Evolutionary conservation across 53 echinoderm and acorn worm genomes (phyloP), one percentile per base, ranked within the genome.

Genomic region (Astropecten irregularis): DNA sequence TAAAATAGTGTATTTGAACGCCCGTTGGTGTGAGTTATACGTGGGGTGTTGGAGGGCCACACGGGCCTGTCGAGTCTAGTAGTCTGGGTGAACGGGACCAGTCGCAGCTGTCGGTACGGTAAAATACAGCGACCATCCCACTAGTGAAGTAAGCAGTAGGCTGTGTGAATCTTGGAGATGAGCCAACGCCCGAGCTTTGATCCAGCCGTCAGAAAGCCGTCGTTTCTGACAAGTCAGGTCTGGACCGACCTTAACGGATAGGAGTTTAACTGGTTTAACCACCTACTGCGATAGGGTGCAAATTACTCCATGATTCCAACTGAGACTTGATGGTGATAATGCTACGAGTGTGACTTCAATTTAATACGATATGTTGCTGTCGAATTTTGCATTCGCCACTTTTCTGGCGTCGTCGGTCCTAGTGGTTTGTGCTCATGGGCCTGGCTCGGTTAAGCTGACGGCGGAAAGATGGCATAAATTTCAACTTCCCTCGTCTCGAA

Each of bases 401-500:
- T 30, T 69, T 14, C 13, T 69, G 10, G 46, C 48, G 30, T 69
- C 69, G 47, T 0, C 29, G 28, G 25, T 29, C n/a, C n/a, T n/a
- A n/a, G 46, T 69, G 13, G 25, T 48, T 0, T 42, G 15, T 27
- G 25, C 47, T 26, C 36, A 54, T 9, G 73, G 36, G 33, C n/a
- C 50, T 22, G 32, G 53, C n/a, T 54, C 69, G 16, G 23, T 73
- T 23, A 34, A 54, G 2, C 21, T 54, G 23, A 54, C 73, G 9
- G 73, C 50, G 3, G 55, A 73, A 28, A 52, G 37, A 8, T 35
- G 73, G 73, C 52, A 54, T 23, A 54, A 4, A 9, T 73, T 73
- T 21, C 52, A 73, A 36, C 33, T 73, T 21, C 73, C 73, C 21
- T 53, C 11, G 19, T 19, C 18, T 38, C 0, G 8, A 19, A n/a